phyloP scores from a whole-genome alignment of 2,888 invertebrate genomes.

The Elegia similella region DNA sequence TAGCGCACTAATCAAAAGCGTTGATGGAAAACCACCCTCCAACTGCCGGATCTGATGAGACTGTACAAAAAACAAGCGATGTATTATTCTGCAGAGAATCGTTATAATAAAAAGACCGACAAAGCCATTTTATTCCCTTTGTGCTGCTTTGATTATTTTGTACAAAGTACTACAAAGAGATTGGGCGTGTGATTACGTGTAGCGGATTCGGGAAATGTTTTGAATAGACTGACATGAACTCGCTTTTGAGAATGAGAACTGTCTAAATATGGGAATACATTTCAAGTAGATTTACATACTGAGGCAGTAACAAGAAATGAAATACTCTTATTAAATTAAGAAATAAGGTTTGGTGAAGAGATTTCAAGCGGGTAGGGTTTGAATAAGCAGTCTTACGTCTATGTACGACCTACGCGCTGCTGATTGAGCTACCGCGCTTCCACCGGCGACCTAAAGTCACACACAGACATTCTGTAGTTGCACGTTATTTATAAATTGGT shows the following conservation, averaged over 20 bases:
- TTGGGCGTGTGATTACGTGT: slow-evolving; percentile 2
- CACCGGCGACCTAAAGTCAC: too few relatives aligned
- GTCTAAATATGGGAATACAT: slow-evolving; percentile 9
- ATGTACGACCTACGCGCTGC: too few relatives aligned
- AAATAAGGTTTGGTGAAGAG: too few relatives aligned
- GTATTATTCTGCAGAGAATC: neutral
- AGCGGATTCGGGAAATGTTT: neutral
- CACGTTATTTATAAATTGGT: too few relatives aligned
- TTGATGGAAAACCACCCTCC: neutral
- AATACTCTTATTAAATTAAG: too few relatives aligned
- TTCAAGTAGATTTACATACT: neutral
- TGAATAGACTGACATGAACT: neutral
- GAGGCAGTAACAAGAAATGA: too few relatives aligned
- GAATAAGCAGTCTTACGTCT: too few relatives aligned
- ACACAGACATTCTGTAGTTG: too few relatives aligned
- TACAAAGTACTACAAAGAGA: slow-evolving; percentile 11
- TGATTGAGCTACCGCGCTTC: too few relatives aligned
- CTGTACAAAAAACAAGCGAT: neutral
- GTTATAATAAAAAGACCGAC: slow-evolving; percentile 3
- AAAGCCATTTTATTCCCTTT: slow-evolving; percentile 14
- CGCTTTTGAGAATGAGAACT: neutral
- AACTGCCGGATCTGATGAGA: neutral
- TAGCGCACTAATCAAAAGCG: neutral
- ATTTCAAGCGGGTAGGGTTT: too few relatives aligned
- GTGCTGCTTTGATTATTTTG: slow-evolving; percentile 10